These are phyloP conservation scores for Cataglyphis albicans DNA, from an alignment of 2,888 invertebrate species.

Conservation along the genomic window DNA sequence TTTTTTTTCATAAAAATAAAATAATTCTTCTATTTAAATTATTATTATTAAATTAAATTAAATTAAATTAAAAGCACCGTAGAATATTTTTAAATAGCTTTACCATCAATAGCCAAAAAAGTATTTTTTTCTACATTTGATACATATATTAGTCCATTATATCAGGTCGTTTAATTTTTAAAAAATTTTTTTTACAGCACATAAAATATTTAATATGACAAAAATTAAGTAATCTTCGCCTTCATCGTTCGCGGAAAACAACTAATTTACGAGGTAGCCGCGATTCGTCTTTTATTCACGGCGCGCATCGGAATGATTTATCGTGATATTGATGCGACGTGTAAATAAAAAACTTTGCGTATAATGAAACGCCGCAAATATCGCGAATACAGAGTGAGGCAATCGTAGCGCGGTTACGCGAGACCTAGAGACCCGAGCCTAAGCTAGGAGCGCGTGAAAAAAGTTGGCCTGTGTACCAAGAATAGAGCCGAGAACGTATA, in stretches of 20 bases:
- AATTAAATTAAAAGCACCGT: too few relatives aligned
- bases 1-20: too few relatives aligned
- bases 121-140: too few relatives aligned
- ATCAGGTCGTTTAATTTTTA: neutral
- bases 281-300: constrained; percentile 20
- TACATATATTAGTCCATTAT: too few relatives aligned
- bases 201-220: neutral
- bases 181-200: neutral
- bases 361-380: constrained; percentile 63
- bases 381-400: constrained; percentile 59
- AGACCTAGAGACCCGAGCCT: constrained; percentile 57
- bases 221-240: constrained; percentile 25
- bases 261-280: constrained; percentile 36
- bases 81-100: too few relatives aligned
- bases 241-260: constrained; percentile 27
- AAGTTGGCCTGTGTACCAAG: constrained; percentile 72
- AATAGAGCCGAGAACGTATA: constrained; percentile 75
- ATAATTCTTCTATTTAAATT: too few relatives aligned
- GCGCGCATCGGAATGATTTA: constrained; percentile 36
- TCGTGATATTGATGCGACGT: constrained; percentile 62
- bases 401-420: constrained; percentile 62
- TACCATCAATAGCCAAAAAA: too few relatives aligned
- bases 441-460: constrained; percentile 68
- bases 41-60: too few relatives aligned
- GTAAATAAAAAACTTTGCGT: constrained; percentile 43